Conservation (phyloP, 2,888 invertebrate species). For the Corythucha ciliata region DNA sequence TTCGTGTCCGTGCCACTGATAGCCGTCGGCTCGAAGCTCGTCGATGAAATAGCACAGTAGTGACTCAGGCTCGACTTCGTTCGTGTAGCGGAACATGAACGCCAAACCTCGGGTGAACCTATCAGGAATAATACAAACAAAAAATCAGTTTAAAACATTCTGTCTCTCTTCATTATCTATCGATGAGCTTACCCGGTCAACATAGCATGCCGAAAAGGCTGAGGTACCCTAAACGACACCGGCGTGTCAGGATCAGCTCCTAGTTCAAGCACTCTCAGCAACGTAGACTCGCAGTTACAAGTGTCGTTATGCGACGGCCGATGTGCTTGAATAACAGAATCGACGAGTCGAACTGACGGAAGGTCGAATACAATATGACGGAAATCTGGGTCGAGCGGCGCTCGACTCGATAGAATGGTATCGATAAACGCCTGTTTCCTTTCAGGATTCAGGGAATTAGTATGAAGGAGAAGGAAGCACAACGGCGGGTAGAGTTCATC, state of each 20-base stretch:
- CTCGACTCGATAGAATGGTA: slow-evolving; percentile 20
- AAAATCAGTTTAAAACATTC: too few relatives aligned
- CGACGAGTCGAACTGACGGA: slow-evolving; percentile 9
- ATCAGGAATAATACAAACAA: too few relatives aligned
- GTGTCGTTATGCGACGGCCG: slow-evolving; percentile 11
- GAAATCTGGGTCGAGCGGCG: slow-evolving; percentile 20
- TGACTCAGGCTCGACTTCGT: slow-evolving; percentile 11
- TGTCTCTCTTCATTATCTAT: too few relatives aligned
- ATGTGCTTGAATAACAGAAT: slow-evolving; percentile 22
- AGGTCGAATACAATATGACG: background rate
- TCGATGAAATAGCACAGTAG: slow-evolving; percentile 3
- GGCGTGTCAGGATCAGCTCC: slow-evolving; percentile 21
- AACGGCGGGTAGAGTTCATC: slow-evolving; percentile 22
- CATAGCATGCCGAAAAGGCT: slow-evolving; percentile 9
- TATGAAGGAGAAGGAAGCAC: slow-evolving; percentile 25
- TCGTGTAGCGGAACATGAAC: slow-evolving; percentile 8
- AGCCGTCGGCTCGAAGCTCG: background rate
- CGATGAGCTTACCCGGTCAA: too few relatives aligned
- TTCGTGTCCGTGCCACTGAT: slow-evolving; percentile 2
- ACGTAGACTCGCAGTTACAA: slow-evolving; percentile 21
- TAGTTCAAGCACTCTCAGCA: slow-evolving; percentile 23
- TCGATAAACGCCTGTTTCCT: slow-evolving; percentile 25
- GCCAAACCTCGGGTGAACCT: slow-evolving; percentile 9
- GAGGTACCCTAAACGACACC: background rate
- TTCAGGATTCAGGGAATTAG: slow-evolving; percentile 8